Evolutionary conservation across 2,113 vertebrate genomes (phyloP).

Genomic region (Mellivora capensis): DNA sequence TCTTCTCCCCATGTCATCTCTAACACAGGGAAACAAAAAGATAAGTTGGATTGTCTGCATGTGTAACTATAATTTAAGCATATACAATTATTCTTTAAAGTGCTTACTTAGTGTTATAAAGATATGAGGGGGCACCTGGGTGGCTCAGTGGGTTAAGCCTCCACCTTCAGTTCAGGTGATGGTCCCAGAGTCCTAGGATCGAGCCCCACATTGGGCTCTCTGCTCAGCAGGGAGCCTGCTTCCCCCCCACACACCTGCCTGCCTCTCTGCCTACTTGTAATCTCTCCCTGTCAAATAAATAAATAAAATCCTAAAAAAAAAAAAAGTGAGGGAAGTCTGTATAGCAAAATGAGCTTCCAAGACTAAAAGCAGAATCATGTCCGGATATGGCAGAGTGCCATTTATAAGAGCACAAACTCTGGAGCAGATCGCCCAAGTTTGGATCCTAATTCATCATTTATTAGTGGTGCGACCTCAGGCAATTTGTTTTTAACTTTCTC

Average conservation of each 20-base stretch:
- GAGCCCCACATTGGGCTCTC: no score
- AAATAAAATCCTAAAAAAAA: no score
- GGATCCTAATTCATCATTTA: neutral
- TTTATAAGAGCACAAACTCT: neutral
- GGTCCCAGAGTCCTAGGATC: no score
- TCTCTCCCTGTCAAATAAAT: no score
- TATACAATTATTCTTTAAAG: neutral
- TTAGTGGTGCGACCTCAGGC: neutral
- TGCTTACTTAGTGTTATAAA: neutral
- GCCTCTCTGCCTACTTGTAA: no score
- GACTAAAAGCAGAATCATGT: neutral
- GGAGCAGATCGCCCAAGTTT: no score
- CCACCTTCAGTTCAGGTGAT: no score
- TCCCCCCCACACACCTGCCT: no score
- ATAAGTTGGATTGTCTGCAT: neutral
- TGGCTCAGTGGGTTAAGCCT: no score
- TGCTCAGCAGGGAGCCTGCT: no score
- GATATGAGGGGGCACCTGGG: neutral
- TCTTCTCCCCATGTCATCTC: neutral
- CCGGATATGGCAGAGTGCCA: rapidly evolving
- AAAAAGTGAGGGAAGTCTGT: neutral
- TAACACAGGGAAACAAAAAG: neutral
- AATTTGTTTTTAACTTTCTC: neutral
- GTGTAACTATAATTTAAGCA: neutral
- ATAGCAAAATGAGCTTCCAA: neutral